Evolutionary conservation across 2,113 vertebrate genomes (phyloP).

Genomic region (Diadophis punctatus): DNA sequence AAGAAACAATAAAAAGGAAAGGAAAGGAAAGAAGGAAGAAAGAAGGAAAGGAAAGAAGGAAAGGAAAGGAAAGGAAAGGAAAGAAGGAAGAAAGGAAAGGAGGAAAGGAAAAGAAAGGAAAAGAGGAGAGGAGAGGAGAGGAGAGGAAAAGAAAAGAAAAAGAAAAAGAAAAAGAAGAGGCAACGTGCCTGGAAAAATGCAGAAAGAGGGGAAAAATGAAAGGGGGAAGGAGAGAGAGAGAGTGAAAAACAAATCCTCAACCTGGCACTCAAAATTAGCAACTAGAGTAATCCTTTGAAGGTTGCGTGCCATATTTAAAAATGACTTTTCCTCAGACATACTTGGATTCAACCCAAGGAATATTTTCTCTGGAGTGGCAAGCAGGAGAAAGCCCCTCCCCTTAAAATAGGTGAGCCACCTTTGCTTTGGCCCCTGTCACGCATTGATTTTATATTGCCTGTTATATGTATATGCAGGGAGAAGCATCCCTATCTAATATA

Average conservation of each 20-base stretch:
- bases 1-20: too few relatives aligned
- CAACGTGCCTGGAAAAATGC: neutral
- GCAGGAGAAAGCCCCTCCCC: neutral
- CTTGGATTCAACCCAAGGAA: neutral
- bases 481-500: too few relatives aligned
- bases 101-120: too few relatives aligned
- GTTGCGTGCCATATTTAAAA: neutral
- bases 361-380: neutral
- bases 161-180: neutral
- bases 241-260: neutral
- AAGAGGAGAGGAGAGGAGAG: too few relatives aligned
- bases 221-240: neutral
- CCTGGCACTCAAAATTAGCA: neutral
- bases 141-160: too few relatives aligned
- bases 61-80: neutral
- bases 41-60: fast-evolving
- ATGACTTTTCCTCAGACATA: neutral
- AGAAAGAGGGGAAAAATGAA: neutral
- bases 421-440: neutral
- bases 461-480: too few relatives aligned
- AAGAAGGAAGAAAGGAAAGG: too few relatives aligned
- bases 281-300: neutral
- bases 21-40: too few relatives aligned
- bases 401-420: neutral
- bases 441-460: too few relatives aligned